Base-by-base conservation (phyloP, 2,797 vertebrate genomes). In the Siniperca scherzeri region DNA sequence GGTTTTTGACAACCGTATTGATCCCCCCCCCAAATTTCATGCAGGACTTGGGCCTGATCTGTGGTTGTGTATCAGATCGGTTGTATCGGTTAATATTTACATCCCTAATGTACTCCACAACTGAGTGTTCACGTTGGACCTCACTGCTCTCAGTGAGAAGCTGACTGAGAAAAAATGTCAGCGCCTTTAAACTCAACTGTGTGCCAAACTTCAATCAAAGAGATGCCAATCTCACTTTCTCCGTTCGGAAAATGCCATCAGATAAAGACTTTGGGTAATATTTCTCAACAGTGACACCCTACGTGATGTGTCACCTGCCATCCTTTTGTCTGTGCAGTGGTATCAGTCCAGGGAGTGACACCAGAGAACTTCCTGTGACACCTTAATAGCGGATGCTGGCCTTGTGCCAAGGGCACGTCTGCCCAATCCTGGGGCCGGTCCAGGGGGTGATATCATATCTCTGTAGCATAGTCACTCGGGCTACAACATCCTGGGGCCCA, bases 331-430 rank as follows among this genome's bases (percentile, higher is more conserved):
- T 87, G 77, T 56, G 83, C 53, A 6, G 71, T 42, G 77, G 82
- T 77, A 64, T 91, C 62, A 74, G 56, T 64, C 84, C 44, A 59
- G 72, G 62, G 50, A 33, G 44, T 60, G 83, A 84, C 74, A 92
- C 77, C 59, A 25, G 69, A 87, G 77, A 80, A 80, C 66, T 89
- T 93, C 90, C 90, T 85, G 81, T 85, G 77, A 80, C 71, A 82
- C 61, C 60, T 68, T 77, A 17, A 80, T 85, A 73, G 70, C 42
- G 55, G 50, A 22, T 16, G 6, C 70, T 82, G 88, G 87, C 57
- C 25, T 13, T 3, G 44, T 33, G 81, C 83, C 82, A 70, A 38
- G 61, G 46, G 77, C 12, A 52, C n/a, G 12, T 52, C 59, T 61
- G 77, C 75, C 61, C 50, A 44, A 78, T 76, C 44, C 70, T 67